These are phyloP conservation scores for Dusona sp. DNA, from an alignment of 2,888 invertebrate species.

Conservation along the genomic window DNA sequence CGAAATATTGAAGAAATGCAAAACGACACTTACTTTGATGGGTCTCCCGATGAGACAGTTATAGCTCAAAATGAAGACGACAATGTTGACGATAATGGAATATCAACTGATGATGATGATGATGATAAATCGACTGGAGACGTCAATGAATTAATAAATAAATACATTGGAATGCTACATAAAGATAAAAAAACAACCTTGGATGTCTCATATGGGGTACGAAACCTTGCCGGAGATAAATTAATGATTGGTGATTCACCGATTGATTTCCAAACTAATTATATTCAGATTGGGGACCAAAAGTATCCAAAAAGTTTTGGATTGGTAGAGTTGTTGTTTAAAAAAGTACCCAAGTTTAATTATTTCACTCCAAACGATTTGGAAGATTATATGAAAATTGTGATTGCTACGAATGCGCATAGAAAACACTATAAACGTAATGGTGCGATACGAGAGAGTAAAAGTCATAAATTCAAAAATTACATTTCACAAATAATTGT, in stretches of 20 bases:
- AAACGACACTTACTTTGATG: not conserved
- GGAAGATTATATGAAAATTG: no score
- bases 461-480: no score
- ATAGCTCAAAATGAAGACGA: not conserved
- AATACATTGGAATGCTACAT: no score
- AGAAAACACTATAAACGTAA: no score
- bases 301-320: slow-evolving; percentile 47
- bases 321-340: no score
- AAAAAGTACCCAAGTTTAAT: no score
- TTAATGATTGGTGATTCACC: slow-evolving; percentile 56
- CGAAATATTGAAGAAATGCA: not conserved
- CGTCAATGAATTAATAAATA: not conserved
- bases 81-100: not conserved
- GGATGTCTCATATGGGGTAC: slow-evolving; percentile 25
- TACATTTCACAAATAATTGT: no score
- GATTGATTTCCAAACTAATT: slow-evolving; percentile 28
- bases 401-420: no score
- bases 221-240: slow-evolving; percentile 32
- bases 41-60: not conserved
- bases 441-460: no score
- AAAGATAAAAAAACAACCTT: not conserved
- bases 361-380: no score
- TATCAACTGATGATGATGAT: not conserved
- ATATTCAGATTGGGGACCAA: slow-evolving; percentile 18
- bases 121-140: not conserved